Conservation (phyloP, 2,797 vertebrate genomes). For the Uromys caudimaculatus region DNA sequence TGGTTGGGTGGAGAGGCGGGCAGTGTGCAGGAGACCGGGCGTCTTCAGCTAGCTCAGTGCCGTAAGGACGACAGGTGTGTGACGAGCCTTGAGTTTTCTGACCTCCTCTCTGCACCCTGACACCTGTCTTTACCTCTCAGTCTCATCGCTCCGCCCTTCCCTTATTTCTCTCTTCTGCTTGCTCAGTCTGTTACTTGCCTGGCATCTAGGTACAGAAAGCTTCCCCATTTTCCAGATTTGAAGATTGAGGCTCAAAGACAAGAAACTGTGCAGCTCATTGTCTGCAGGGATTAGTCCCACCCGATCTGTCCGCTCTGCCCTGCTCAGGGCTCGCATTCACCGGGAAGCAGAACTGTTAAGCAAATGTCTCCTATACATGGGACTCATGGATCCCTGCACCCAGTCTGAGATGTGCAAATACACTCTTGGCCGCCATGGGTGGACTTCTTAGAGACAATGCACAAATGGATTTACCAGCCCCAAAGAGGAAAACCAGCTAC, state of each 20-base stretch:
- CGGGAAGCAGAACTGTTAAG: background rate
- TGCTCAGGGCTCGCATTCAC: background rate
- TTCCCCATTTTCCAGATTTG: conserved; percentile 9
- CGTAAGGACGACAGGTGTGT: background rate
- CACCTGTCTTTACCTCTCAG: background rate
- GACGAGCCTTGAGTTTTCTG: too few relatives aligned
- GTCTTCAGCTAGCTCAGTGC: background rate
- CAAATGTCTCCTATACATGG: background rate
- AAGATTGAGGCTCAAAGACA: background rate
- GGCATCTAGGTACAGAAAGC: background rate
- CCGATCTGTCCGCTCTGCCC: background rate
- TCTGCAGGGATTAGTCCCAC: background rate
- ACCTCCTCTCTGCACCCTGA: background rate
- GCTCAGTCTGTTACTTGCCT: background rate
- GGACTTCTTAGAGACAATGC: conserved; percentile 6
- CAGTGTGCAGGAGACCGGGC: background rate
- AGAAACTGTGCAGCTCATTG: background rate
- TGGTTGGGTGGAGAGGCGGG: background rate
- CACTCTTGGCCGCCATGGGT: background rate
- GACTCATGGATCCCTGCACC: background rate
- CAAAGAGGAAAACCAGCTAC: background rate
- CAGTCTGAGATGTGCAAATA: background rate
- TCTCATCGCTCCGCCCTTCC: background rate
- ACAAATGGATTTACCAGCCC: background rate
- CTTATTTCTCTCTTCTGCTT: background rate